phyloP scores from a whole-genome alignment of 2,113 vertebrate species.

The Ramphastos sulfuratus region DNA sequence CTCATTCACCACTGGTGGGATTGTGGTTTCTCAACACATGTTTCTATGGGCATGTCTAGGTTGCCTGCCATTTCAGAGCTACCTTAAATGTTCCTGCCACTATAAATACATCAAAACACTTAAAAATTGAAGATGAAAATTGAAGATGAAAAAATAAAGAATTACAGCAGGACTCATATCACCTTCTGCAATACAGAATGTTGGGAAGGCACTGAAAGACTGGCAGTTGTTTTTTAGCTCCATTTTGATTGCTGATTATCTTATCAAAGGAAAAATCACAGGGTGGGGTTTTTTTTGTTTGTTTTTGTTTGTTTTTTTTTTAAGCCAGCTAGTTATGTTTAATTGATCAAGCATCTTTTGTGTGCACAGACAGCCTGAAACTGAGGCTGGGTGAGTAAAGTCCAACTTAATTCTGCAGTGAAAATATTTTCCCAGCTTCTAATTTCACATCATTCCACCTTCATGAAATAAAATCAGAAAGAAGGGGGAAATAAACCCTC shows the following conservation, averaged over 20 bases:
- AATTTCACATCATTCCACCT: not conserved
- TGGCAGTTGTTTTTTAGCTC: not conserved
- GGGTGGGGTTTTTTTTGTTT: not conserved
- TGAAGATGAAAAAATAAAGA: not conserved
- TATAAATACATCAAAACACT: not conserved
- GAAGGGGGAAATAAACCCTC: not conserved
- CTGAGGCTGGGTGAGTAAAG: not conserved
- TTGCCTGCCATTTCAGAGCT: not conserved
- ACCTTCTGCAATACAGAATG: not conserved
- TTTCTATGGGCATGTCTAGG: not conserved
- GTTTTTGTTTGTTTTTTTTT: not conserved
- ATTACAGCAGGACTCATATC: accelerated
- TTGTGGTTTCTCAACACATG: not conserved
- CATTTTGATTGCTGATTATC: not conserved
- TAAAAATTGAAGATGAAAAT: not conserved
- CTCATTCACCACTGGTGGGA: not conserved
- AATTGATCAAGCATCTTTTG: not conserved
- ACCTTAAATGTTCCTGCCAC: not conserved
- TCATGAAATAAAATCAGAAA: not conserved
- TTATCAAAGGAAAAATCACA: not conserved
- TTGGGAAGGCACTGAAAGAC: not conserved
- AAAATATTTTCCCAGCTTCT: not conserved
- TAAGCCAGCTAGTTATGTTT: not conserved
- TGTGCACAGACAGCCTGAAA: not conserved
- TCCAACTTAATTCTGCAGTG: not conserved